These are phyloP conservation scores for Auanema sp. DNA, from an alignment of 2,888 invertebrate species.

Conservation along the genomic window DNA sequence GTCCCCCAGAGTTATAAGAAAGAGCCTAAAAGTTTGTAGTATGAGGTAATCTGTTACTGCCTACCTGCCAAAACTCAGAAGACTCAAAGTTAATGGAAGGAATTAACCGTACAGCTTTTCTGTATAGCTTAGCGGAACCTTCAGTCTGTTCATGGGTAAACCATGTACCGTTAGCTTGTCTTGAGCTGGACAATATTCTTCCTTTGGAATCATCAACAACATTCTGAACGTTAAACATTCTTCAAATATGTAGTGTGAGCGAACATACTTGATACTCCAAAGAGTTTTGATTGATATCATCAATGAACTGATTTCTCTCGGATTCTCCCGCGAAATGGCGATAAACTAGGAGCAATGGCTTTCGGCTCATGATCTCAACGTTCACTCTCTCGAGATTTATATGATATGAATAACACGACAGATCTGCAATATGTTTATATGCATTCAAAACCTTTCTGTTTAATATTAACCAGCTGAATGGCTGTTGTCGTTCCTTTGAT, in stretches of 20 bases:
- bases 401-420: slow-evolving; percentile 19
- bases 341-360: slow-evolving; percentile 33
- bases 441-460: no score
- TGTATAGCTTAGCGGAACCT: slow-evolving; percentile 9
- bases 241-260: background rate
- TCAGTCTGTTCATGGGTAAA: slow-evolving; percentile 22
- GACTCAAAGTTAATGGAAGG: slow-evolving; percentile 19
- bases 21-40: slow-evolving; percentile 34
- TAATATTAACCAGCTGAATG: slow-evolving; percentile 2
- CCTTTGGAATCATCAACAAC: slow-evolving; percentile 6
- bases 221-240: slow-evolving; percentile 4
- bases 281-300: slow-evolving; percentile 6
- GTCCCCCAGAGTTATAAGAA: slow-evolving; percentile 45
- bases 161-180: slow-evolving; percentile 44
- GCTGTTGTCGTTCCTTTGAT: background rate
- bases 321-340: slow-evolving; percentile 18
- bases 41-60: slow-evolving; percentile 2
- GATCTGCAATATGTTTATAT: slow-evolving; percentile 8
- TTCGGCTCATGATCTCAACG: slow-evolving; percentile 29
- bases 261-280: slow-evolving; percentile 14
- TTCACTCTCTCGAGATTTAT: slow-evolving; percentile 23
- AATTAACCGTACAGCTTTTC: slow-evolving; percentile 9
- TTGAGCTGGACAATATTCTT: background rate
- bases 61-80: slow-evolving; percentile 25
- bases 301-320: slow-evolving; percentile 7